phyloP scores from a whole-genome alignment of 2,888 invertebrate genomes.

The Caenorhabditis sp. region DNA sequence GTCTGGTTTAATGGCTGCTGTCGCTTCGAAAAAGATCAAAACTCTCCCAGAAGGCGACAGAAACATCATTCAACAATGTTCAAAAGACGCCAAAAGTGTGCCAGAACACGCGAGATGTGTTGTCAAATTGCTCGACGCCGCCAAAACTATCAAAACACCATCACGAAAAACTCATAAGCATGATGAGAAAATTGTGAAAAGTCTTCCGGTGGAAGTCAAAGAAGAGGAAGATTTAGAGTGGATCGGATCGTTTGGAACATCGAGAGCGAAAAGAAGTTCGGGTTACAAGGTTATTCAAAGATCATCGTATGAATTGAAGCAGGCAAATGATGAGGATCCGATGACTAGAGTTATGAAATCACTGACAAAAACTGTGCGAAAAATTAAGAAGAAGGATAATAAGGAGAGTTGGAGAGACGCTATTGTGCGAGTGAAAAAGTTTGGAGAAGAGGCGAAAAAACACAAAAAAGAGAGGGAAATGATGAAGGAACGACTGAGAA shows the following conservation, averaged over 20 bases:
- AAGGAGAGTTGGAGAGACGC: slow-evolving; percentile 47
- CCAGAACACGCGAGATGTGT: slow-evolving; percentile 60
- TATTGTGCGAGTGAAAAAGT: slow-evolving; percentile 41
- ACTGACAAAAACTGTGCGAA: slow-evolving; percentile 52
- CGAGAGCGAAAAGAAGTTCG: slow-evolving; percentile 44
- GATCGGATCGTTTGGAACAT: slow-evolving; percentile 54
- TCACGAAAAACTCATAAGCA: not conserved
- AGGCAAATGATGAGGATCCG: slow-evolving; percentile 34
- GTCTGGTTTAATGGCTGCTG: slow-evolving; percentile 64
- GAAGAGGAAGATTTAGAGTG: slow-evolving; percentile 42
- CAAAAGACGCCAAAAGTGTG: slow-evolving; percentile 54
- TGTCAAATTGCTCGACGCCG: slow-evolving; percentile 46
- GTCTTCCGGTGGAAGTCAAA: slow-evolving; percentile 7
- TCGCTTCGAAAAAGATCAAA: slow-evolving; percentile 52
- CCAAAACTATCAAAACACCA: slow-evolving; percentile 16
- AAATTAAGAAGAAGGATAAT: slow-evolving; percentile 53
- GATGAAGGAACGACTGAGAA: slow-evolving; percentile 45
- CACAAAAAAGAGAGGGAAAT: slow-evolving; percentile 43
- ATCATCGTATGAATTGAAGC: slow-evolving; percentile 38
- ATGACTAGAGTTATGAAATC: slow-evolving; percentile 46
- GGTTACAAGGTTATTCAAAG: slow-evolving; percentile 34
- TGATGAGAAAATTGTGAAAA: not conserved
- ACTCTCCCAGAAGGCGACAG: slow-evolving; percentile 23
- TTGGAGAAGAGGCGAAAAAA: slow-evolving; percentile 45
- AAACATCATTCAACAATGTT: slow-evolving; percentile 47